Base-by-base conservation (phyloP, 2,113 vertebrate genomes). In the Numida meleagris region DNA sequence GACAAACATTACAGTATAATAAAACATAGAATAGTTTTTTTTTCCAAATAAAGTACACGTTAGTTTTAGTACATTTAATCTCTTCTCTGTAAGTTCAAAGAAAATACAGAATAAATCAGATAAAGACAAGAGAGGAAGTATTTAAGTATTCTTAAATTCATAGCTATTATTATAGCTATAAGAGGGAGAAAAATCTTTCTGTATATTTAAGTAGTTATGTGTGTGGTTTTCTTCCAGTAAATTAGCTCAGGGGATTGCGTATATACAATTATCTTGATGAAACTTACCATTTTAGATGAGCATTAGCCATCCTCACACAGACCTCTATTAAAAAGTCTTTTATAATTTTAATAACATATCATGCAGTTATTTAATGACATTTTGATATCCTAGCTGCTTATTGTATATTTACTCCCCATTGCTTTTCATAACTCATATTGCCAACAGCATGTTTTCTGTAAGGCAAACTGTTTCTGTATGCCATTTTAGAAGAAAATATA, bases 311-410 rank as follows among this genome's bases (percentile, higher is more conserved):
- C 72, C 59, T 95, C 68, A 79, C 53, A 90, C 12, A 79, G 51
- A 83, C 17, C 24, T 92, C 92, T 86, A 89, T 91, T 92, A 93
- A 94, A 94, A 96, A 95, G 75, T 80, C 86, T 89, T 96, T 94
- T 95, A 75, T 87, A 95, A 95, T 95, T 97, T 91, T 96, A 91
- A 95, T 95, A 81, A 93, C 33, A 21, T 94, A 62, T 19, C 89
- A 86, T 90, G 95, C 89, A 74, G 45, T 66, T 94, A 87, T 85
- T 91, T 94, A 93, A 95, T 78, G 82, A 72, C 65, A 80, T 81
- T 94, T 94, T 96, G 67, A 89, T 96, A 94, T 94, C 57, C 81
- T 96, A 77, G 82, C 80, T 93, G 45, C 77, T 95, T 73, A 55
- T 9, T 86, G 71, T 90, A 80, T 94, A 87, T 94, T 95, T 95